Percentiles rank a stretch among this genome's conserved stretches.
Evolutionary conservation across 2,113 vertebrate genomes (phyloP).

Genomic region (Podilymbus podiceps): DNA sequence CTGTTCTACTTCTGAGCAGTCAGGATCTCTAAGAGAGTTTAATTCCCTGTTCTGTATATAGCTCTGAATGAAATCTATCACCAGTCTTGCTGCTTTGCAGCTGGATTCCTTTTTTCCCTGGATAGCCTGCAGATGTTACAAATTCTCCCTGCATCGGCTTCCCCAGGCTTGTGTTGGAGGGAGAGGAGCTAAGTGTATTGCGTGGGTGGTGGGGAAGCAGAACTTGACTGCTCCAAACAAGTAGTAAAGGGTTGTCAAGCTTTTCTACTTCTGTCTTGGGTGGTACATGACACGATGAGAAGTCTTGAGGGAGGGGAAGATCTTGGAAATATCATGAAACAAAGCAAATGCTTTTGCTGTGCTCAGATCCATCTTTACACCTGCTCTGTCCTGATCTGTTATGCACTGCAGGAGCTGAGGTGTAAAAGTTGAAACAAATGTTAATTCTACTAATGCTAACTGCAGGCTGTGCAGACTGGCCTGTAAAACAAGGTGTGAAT

Average conservation of each 20-base stretch:
- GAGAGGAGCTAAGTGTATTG: background rate
- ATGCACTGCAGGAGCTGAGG: background rate
- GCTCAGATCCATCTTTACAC: background rate
- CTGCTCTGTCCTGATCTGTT: background rate
- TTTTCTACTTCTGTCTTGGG: background rate
- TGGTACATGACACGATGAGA: fast-evolving
- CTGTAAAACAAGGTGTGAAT: background rate
- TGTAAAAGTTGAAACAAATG: background rate
- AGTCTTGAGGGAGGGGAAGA: background rate
- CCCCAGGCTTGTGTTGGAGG: background rate
- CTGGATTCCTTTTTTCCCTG: background rate
- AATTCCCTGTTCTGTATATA: background rate
- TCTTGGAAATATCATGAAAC: background rate
- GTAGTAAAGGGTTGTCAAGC: background rate
- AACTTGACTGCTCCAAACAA: background rate
- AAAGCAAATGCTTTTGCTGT: background rate
- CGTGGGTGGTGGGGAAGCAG: background rate
- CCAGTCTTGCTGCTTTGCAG: background rate
- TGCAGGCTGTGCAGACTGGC: background rate
- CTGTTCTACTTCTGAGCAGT: conserved; percentile 3
- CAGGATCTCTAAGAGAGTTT: background rate
- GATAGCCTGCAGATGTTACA: background rate
- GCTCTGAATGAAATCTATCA: background rate
- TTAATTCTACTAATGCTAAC: background rate
- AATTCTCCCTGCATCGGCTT: background rate